A percentile compares a stretch with the other conserved stretches of the same genome.
phyloP scores from a whole-genome alignment of 2,797 vertebrate genomes.

The Pangasius sanitwongsei region DNA sequence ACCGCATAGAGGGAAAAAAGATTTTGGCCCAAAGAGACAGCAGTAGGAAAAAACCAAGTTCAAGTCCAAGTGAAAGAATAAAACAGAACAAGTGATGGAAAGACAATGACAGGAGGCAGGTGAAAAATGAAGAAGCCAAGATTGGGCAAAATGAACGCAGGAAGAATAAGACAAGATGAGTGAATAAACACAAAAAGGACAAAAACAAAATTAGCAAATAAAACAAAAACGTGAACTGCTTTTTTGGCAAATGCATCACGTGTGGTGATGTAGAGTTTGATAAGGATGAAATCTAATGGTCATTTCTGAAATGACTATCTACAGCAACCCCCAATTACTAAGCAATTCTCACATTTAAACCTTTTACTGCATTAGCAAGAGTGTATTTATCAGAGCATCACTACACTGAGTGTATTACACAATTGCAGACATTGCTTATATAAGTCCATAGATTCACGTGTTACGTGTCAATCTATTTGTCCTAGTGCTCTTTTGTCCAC shows the following conservation, averaged over 20 bases:
- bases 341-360: neutral
- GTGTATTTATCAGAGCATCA: neutral
- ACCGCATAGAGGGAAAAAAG: conserved; percentile 15
- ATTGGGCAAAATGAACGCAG: conserved; percentile 53
- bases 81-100: neutral
- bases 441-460: neutral
- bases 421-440: neutral
- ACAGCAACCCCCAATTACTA: neutral
- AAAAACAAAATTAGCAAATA: conserved; percentile 48
- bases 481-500: neutral
- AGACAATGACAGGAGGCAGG: conserved; percentile 32
- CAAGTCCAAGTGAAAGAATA: neutral
- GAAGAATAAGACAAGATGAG: conserved; percentile 21
- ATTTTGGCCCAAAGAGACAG: conserved; percentile 26
- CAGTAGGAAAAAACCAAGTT: neutral
- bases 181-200: conserved; percentile 30
- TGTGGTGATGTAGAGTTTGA: neutral
- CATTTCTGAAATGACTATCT: neutral
- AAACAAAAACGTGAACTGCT: neutral
- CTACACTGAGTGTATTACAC: neutral
- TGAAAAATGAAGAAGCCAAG: conserved; percentile 21
- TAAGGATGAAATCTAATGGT: neutral
- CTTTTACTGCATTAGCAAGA: neutral
- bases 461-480: conserved; percentile 3
- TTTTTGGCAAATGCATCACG: neutral